A percentile compares a stretch with the other conserved stretches of the same genome.
phyloP scores from a whole-genome alignment of 23 tunicate species.

The Styela plicata region DNA sequence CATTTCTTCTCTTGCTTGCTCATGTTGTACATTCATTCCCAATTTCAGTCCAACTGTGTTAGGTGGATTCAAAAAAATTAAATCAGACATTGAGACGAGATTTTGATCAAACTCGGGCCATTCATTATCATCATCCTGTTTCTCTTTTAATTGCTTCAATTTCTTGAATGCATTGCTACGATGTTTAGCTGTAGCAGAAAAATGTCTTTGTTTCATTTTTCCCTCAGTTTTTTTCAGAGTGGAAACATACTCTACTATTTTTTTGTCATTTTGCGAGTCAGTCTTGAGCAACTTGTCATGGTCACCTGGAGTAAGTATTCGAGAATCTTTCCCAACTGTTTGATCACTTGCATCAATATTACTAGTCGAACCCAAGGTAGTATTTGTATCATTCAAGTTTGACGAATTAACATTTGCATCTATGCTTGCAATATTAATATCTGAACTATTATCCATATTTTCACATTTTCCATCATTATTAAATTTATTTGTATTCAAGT shows the following conservation, averaged over 20 bases:
- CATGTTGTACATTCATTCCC: constrained; percentile 42
- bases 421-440: neutral
- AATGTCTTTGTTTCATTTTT: neutral
- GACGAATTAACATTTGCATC: neutral
- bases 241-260: neutral
- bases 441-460: neutral
- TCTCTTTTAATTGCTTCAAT: constrained; percentile 18
- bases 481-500: neutral
- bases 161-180: constrained; percentile 40
- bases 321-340: neutral
- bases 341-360: neutral
- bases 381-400: neutral
- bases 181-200: neutral
- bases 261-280: neutral
- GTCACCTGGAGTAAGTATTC: neutral
- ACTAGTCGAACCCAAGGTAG: neutral
- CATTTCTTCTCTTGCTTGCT: constrained; percentile 10
- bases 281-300: neutral
- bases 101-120: constrained; percentile 69
- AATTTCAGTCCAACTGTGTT: constrained; percentile 39
- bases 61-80: constrained; percentile 84
- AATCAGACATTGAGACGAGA: constrained; percentile 68
- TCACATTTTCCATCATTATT: neutral
- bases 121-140: neutral
- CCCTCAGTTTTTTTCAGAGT: neutral